These are phyloP conservation scores for Chalcis sispes DNA, from an alignment of 2,888 invertebrate genomes.

Conservation along the genomic window DNA sequence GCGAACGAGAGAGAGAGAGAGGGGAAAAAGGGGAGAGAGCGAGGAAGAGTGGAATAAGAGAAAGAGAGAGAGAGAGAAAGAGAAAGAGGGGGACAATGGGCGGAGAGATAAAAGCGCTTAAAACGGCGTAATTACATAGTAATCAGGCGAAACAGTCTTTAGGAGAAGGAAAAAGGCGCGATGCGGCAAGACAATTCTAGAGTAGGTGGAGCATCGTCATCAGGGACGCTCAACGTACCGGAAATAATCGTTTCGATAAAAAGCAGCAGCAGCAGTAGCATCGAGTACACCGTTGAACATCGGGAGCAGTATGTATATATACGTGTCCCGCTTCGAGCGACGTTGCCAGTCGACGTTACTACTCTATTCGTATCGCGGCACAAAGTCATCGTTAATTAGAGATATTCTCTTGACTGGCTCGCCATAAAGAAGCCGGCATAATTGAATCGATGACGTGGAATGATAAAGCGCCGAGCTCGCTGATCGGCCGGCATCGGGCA, in stretches of 20 bases:
- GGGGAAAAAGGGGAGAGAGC: no score
- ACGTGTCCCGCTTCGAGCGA: background rate
- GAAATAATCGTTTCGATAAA: slow-evolving; percentile 29
- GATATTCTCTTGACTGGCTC: slow-evolving; percentile 5
- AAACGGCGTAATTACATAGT: slow-evolving; percentile 21
- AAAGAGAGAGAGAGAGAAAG: background rate
- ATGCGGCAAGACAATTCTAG: slow-evolving; percentile 5
- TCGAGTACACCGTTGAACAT: background rate
- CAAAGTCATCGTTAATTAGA: slow-evolving; percentile 27
- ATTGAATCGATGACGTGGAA: slow-evolving; percentile 22
- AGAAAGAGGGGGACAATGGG: background rate
- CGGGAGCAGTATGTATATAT: background rate
- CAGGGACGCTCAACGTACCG: background rate
- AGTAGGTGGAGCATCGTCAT: slow-evolving; percentile 1
- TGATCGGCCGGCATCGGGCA: no score
- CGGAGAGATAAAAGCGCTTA: slow-evolving; percentile 1
- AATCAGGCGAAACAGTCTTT: slow-evolving; percentile 24
- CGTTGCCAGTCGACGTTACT: background rate
- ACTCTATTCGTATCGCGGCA: background rate
- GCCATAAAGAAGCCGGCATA: slow-evolving; percentile 12
- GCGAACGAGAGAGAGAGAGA: no score
- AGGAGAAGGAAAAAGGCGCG: background rate
- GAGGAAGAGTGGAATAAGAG: no score
- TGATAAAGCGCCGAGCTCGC: background rate
- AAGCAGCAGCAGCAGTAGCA: background rate